A percentile compares a stretch with the other conserved stretches of the same genome.
Evolutionary conservation across 1,140 invertebrate species (phyloP).

Genomic region (Pararge aegeria): DNA sequence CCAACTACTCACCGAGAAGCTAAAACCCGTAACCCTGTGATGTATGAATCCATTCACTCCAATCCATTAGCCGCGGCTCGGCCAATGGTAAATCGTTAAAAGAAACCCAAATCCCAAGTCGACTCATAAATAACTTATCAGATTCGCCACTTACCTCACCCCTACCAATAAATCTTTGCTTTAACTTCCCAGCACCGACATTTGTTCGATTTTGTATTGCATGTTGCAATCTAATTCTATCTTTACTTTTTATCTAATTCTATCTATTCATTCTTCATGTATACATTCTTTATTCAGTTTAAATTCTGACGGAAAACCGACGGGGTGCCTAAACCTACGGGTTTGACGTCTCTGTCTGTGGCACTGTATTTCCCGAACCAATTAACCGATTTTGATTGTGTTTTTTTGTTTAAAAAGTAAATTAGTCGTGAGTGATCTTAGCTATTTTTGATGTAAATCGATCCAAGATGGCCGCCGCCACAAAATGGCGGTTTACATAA

Average conservation of each 20-base stretch:
- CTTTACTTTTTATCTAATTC: neutral
- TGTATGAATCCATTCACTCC: constrained; percentile 3
- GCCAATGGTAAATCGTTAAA: constrained; percentile 11
- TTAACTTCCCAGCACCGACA: constrained; percentile 1
- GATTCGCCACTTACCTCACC: constrained; percentile 19
- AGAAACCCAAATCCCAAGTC: constrained; percentile 14
- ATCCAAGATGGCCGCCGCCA: no score
- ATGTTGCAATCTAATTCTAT: neutral
- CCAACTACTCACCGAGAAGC: no score
- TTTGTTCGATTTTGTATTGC: neutral
- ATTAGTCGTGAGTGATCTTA: no score
- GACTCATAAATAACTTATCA: constrained; percentile 21
- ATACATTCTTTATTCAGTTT: no score
- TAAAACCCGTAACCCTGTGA: neutral
- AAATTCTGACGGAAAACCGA: no score
- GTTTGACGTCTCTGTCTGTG: no score
- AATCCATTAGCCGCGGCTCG: constrained; percentile 10
- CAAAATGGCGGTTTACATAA: no score
- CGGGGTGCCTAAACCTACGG: no score
- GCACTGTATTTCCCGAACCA: no score
- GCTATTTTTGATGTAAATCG: no score
- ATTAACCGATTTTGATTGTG: no score
- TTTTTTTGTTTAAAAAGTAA: no score
- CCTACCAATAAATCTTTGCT: constrained; percentile 21
- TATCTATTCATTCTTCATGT: neutral